Evolutionary conservation across 2,113 vertebrate species (phyloP).

Genomic region (Formicarius rufipectus): DNA sequence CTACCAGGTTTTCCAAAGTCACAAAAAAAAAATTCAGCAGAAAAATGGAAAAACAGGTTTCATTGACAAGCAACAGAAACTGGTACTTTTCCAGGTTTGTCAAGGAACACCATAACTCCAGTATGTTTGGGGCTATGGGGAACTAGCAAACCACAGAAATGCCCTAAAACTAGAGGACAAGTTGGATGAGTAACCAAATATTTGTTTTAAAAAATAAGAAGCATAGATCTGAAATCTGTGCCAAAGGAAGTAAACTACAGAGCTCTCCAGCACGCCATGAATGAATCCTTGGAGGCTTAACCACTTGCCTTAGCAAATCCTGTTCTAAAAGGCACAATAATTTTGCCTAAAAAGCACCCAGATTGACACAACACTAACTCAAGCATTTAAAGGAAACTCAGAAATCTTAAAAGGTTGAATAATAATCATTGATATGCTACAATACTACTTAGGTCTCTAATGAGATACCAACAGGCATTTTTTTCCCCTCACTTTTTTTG

Average conservation of each 20-base stretch:
- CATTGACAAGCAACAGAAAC: not conserved
- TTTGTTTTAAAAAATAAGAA: not conserved
- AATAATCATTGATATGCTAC: not conserved
- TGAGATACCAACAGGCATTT: not conserved
- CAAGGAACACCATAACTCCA: not conserved
- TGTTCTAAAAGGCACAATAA: not conserved
- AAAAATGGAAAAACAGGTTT: not conserved
- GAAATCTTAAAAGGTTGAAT: not conserved
- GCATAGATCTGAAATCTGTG: not conserved
- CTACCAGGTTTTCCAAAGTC: not conserved
- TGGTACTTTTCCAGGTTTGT: not conserved
- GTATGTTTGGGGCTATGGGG: not conserved
- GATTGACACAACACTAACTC: not conserved
- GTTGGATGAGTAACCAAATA: not conserved
- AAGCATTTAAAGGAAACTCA: not conserved
- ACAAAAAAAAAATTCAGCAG: not conserved
- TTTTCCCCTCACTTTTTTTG: not conserved
- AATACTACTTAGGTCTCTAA: not conserved
- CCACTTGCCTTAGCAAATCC: not conserved
- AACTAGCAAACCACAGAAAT: not conserved
- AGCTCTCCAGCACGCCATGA: not conserved
- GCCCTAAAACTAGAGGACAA: not conserved
- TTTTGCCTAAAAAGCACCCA: not conserved
- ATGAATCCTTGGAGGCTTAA: not conserved
- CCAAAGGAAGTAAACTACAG: conserved; percentile 8